Conservation (phyloP, 2,888 invertebrate species). For the Lasius platythorax region DNA sequence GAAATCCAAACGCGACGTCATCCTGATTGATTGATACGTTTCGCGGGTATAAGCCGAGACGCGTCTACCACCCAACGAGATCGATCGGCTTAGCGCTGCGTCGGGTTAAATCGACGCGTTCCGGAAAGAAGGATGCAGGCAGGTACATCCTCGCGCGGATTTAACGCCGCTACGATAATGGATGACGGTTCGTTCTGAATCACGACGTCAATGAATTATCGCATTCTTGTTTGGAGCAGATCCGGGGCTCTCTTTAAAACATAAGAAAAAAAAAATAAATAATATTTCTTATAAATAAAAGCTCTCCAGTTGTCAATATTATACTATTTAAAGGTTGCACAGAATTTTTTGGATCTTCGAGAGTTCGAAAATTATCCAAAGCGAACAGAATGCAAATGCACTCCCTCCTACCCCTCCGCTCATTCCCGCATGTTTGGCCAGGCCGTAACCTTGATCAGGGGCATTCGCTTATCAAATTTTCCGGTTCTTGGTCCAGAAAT, state of each 20-base stretch:
- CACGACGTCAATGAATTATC: neutral
- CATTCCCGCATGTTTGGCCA: constrained; percentile 60
- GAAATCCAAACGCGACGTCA: constrained; percentile 8
- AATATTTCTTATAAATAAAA: neutral
- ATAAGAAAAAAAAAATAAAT: neutral
- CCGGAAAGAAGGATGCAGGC: neutral
- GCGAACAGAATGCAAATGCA: constrained; percentile 58
- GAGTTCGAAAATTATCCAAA: neutral
- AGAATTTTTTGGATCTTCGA: neutral
- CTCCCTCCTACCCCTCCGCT: neutral
- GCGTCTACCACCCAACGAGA: constrained; percentile 18
- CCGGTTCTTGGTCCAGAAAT: constrained; percentile 69
- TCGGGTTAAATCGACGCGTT: constrained; percentile 31
- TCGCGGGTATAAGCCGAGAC: neutral
- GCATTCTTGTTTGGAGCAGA: neutral
- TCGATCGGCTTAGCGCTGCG: constrained; percentile 26
- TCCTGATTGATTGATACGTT: constrained; percentile 40
- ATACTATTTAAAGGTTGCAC: neutral
- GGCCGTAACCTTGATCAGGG: constrained; percentile 59
- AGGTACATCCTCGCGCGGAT: constrained; percentile 1
- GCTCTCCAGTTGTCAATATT: neutral
- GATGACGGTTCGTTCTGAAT: neutral
- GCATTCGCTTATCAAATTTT: constrained; percentile 65
- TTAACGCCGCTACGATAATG: constrained; percentile 7
- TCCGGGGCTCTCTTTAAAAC: neutral